Base-by-base conservation (phyloP, 1,140 invertebrate species). In the Drosophila suzukii region DNA sequence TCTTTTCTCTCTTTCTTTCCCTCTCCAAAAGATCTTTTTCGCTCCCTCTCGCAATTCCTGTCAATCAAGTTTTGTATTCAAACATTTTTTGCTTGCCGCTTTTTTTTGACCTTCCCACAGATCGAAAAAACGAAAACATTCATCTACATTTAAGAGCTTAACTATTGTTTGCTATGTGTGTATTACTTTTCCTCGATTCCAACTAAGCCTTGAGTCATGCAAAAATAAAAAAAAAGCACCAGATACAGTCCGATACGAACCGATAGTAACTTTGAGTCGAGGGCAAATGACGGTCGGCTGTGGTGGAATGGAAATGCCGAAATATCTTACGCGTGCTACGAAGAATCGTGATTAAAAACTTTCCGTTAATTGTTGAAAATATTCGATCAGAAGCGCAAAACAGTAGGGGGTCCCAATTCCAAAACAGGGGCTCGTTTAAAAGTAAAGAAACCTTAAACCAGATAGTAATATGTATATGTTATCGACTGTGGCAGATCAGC, bases 271-370 rank as follows among this genome's bases (percentile, higher is more conserved):
- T 63, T 43, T 20, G 36, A 59, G 38, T 71, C 78, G 75, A 86
- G 78, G 82, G 56, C 71, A 88, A 79, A 70, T 86, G 83, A 86
- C 62, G 78, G 67, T 74, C 77, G 57, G 57, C 49, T 68, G 38
- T 50, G 30, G 38, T 67, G 60, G 60, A 65, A 68, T 65, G 46
- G 30, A 51, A 53, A 63, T 24, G 50, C 43, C 44, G 39, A 59
- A 77, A 34, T 38, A 54, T 17, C 39, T 27, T 20, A 57, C 47
- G 62, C 57, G 44, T 78, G 60, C 27, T 41, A 13, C 49, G 41
- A 30, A 53, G 41, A 72, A 75, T 82, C 59, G 55, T 82, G 61
- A 75, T 75, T 62, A 47, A 77, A 85, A 85, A 86, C 65, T 78
- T 86, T 81, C 65, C 75, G 63, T 63, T 63, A 68, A 78, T 78